Percentiles rank a stretch among this genome's conserved stretches.
phyloP scores from a whole-genome alignment of 2,797 vertebrate species.

The Hydrolagus colliei region DNA sequence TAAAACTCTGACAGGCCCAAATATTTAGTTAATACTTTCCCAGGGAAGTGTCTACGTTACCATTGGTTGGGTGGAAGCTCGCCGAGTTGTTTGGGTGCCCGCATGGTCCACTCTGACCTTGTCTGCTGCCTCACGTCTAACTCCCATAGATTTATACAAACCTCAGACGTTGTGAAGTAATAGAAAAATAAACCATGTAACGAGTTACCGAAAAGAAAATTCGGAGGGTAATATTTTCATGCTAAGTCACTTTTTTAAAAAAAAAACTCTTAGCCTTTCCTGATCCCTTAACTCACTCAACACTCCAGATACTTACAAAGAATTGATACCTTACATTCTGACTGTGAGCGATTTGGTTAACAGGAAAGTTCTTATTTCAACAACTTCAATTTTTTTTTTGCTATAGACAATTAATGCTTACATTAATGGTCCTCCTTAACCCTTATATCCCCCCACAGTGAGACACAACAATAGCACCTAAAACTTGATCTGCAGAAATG shows the following conservation, averaged over 20 bases:
- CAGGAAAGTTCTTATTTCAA: neutral
- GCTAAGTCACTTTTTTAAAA: neutral
- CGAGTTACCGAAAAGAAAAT: neutral
- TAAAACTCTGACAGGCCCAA: slow-evolving; percentile 39
- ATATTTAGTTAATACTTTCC: slow-evolving; percentile 37
- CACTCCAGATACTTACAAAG: neutral
- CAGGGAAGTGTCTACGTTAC: slow-evolving; percentile 41
- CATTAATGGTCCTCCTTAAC: no score
- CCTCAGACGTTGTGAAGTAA: neutral
- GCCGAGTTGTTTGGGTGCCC: neutral
- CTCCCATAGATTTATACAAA: neutral
- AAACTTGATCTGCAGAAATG: neutral
- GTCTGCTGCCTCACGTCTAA: neutral
- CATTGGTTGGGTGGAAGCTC: slow-evolving; percentile 34
- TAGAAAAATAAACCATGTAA: slow-evolving; percentile 7
- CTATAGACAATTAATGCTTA: neutral
- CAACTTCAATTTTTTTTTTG: neutral
- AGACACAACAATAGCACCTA: neutral
- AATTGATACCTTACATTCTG: neutral
- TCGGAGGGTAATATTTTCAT: neutral
- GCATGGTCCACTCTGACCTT: neutral
- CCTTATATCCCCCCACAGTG: no score
- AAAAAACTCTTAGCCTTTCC: neutral
- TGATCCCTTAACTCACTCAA: neutral
- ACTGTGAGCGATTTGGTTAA: neutral